Percentiles rank a stretch among this genome's conserved stretches.
These are phyloP conservation scores for Brachyhypopomus gauderio DNA, from an alignment of 2,113 vertebrate species.

Conservation along the genomic window DNA sequence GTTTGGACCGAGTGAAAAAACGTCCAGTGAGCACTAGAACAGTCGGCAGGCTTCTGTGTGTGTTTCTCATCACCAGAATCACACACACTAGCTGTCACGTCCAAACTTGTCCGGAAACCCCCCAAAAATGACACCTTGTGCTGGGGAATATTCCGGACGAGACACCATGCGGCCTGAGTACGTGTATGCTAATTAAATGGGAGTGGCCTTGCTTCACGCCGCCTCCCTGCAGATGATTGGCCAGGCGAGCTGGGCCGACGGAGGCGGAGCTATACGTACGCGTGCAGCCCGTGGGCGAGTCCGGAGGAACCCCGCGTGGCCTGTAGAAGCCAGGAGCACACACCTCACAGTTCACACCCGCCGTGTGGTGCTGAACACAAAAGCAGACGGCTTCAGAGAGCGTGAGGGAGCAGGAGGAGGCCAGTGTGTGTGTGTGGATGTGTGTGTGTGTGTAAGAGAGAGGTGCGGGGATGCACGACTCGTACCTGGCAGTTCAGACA, in stretches of 20 bases:
- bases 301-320: constrained; percentile 70
- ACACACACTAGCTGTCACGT: too few relatives aligned
- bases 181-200: too few relatives aligned
- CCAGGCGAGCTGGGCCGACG: too few relatives aligned
- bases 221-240: neutral
- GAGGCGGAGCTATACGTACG: constrained; percentile 71
- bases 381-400: constrained; percentile 20
- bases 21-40: neutral
- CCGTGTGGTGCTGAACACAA: constrained; percentile 87
- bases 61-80: too few relatives aligned
- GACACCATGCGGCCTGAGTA: too few relatives aligned
- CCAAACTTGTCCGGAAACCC: too few relatives aligned
- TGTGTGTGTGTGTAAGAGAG: too few relatives aligned
- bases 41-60: neutral
- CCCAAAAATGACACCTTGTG: too few relatives aligned
- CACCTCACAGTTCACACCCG: constrained; percentile 89
- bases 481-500: constrained; percentile 93
- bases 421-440: neutral
- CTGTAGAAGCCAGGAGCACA: constrained; percentile 86
- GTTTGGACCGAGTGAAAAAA: neutral
- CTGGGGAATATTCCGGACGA: too few relatives aligned
- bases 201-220: too few relatives aligned
- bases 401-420: constrained; percentile 58
- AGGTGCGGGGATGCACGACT: constrained; percentile 5
- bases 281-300: constrained; percentile 80